Conservation (phyloP, 2,888 invertebrate genomes). For the Ophonus ardosiacus region DNA sequence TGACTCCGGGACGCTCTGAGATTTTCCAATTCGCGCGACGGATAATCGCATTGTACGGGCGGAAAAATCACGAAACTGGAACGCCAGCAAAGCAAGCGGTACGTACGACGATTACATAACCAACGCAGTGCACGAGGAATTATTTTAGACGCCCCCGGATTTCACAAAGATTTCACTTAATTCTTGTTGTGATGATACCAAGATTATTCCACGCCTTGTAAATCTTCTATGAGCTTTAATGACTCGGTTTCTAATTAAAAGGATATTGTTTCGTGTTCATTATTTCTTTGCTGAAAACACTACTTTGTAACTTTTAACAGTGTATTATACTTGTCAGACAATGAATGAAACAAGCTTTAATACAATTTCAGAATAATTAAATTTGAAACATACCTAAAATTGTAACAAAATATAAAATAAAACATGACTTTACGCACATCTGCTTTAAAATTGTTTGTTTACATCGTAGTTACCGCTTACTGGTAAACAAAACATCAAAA, state of each 20-base stretch:
- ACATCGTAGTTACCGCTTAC: too few species aligned
- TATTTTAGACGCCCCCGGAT: neutral
- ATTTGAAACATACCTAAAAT: too few species aligned
- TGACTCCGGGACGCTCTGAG: slow-evolving; percentile 20
- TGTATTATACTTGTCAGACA: too few species aligned
- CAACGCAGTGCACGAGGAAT: neutral
- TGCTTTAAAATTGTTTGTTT: too few species aligned
- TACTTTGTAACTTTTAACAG: neutral
- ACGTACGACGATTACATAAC: too few species aligned
- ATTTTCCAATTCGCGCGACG: slow-evolving; percentile 28
- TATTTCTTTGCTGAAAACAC: neutral
- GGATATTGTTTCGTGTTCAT: neutral
- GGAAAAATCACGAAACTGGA: slow-evolving; percentile 25
- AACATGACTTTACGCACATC: too few species aligned
- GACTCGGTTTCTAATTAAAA: neutral
- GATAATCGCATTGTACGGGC: slow-evolving; percentile 32
- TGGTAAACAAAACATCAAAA: too few species aligned
- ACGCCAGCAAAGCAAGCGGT: neutral
- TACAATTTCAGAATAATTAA: too few species aligned
- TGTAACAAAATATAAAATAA: too few species aligned
- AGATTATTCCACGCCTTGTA: slow-evolving; percentile 3
- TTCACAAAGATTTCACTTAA: slow-evolving; percentile 4
- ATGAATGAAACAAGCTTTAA: too few species aligned
- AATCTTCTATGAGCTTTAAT: slow-evolving; percentile 3
- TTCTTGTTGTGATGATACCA: slow-evolving; percentile 20